Percentiles rank a stretch among this genome's conserved stretches.
Conservation (phyloP, 2,113 vertebrate genomes). For the Mixornis gularis region DNA sequence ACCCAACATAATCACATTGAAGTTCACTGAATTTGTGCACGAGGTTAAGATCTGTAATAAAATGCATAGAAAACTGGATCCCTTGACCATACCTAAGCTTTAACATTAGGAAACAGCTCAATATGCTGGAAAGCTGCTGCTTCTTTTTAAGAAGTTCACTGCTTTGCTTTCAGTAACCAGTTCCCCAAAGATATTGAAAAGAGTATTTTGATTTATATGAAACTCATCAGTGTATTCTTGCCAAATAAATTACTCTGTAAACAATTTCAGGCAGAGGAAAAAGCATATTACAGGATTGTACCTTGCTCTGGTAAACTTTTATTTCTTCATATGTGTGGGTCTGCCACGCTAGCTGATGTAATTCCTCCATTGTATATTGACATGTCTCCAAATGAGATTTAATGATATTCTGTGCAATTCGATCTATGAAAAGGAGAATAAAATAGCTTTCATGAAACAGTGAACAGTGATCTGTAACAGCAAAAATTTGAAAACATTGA, state of each 20-base stretch:
- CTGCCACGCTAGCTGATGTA: constrained; percentile 97
- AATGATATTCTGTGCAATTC: constrained; percentile 98
- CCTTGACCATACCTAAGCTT: not conserved
- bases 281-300: constrained; percentile 32
- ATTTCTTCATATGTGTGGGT: constrained; percentile 97
- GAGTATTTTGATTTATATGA: not conserved
- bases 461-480: not conserved
- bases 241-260: not conserved
- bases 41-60: not conserved
- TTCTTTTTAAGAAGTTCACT: not conserved
- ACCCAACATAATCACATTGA: not conserved
- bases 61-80: not conserved
- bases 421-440: constrained; percentile 74
- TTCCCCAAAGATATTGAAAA: not conserved
- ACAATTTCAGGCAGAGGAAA: not conserved
- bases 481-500: not conserved
- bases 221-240: not conserved
- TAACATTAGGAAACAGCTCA: not conserved
- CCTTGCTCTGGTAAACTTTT: constrained; percentile 98
- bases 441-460: not conserved
- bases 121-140: not conserved
- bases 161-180: not conserved
- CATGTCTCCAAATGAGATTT: constrained; percentile 98
- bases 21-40: not conserved
- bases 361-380: constrained; percentile 95